Percentiles rank a stretch among this genome's conserved stretches.
phyloP scores from a whole-genome alignment of 2,888 invertebrate species.

The Trileptium ribeirensis region DNA sequence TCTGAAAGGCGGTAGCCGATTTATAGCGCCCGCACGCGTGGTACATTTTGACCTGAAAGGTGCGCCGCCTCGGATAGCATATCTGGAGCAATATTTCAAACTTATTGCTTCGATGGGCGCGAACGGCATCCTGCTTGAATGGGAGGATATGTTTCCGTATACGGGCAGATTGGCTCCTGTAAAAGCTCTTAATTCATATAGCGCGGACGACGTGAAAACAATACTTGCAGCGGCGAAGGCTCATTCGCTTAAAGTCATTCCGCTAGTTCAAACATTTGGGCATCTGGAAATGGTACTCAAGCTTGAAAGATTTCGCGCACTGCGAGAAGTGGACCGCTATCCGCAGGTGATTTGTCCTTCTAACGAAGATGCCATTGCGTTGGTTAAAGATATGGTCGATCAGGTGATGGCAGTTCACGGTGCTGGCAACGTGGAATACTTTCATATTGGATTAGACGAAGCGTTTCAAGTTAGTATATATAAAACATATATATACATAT shows the following conservation, averaged over 20 bases:
- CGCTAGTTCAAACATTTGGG: constrained; percentile 54
- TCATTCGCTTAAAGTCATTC: constrained; percentile 50
- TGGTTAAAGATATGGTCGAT: constrained; percentile 53
- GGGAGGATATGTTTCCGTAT: constrained; percentile 56
- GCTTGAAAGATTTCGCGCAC: constrained; percentile 50
- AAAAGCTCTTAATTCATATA: constrained; percentile 47
- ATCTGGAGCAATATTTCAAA: constrained; percentile 50
- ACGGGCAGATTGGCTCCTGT: constrained; percentile 46
- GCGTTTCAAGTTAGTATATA: constrained; percentile 43
- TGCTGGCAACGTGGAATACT: constrained; percentile 47
- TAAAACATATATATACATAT: not conserved
- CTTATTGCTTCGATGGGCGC: constrained; percentile 51
- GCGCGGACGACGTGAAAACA: constrained; percentile 33
- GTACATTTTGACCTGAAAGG: constrained; percentile 30
- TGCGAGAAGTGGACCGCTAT: constrained; percentile 52
- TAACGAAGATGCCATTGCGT: constrained; percentile 49
- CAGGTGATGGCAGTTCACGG: constrained; percentile 54
- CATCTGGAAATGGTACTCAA: constrained; percentile 55
- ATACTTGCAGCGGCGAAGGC: constrained; percentile 48
- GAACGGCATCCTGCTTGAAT: constrained; percentile 54
- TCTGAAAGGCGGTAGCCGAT: not conserved
- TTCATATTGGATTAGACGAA: constrained; percentile 58
- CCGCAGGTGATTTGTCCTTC: constrained; percentile 49
- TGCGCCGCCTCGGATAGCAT: constrained; percentile 22
- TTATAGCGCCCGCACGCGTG: constrained; percentile 10